These are phyloP conservation scores for Pelodiscus sinensis DNA, from an alignment of 2,113 vertebrate genomes.

Conservation along the genomic window DNA sequence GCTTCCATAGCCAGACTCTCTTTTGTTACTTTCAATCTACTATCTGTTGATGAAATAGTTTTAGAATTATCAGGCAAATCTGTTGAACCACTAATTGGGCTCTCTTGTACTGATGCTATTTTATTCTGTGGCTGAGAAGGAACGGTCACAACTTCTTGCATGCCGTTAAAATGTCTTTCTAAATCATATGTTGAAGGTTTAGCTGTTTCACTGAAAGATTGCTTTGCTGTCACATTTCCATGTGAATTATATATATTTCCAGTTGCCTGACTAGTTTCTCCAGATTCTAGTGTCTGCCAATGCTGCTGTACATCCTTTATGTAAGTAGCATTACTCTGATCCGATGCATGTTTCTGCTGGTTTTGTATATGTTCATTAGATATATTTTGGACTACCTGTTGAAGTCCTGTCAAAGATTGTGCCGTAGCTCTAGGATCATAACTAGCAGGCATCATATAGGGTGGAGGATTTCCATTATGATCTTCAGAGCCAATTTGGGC, in stretches of 20 bases:
- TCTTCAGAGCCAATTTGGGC: slow-evolving; percentile 40
- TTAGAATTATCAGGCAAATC: slow-evolving; percentile 7
- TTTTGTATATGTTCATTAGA: slow-evolving; percentile 24
- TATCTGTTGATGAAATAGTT: background rate
- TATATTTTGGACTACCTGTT: slow-evolving; percentile 22
- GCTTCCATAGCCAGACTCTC: slow-evolving; percentile 70
- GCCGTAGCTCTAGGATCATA: slow-evolving; percentile 41
- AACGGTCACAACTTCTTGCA: slow-evolving; percentile 39
- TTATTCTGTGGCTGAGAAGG: background rate
- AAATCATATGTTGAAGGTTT: background rate
- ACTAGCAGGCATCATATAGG: slow-evolving; percentile 19
- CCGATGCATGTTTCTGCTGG: slow-evolving; percentile 20
- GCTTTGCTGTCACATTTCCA: slow-evolving; percentile 25
- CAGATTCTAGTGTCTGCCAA: slow-evolving; percentile 44
- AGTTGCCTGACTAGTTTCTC: slow-evolving; percentile 6
- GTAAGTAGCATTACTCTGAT: slow-evolving; percentile 28
- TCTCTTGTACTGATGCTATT: slow-evolving; percentile 36
- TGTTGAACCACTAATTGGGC: background rate
- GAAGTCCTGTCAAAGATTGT: slow-evolving; percentile 29
- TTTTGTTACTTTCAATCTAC: background rate
- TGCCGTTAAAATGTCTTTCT: slow-evolving; percentile 18
- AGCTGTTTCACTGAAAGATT: slow-evolving; percentile 29
- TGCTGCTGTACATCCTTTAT: slow-evolving; percentile 48
- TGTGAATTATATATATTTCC: slow-evolving; percentile 32
- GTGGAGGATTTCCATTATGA: slow-evolving; percentile 1